Evolutionary conservation across 1,140 invertebrate species (phyloP).

Genomic region (Saccostrea glomerata): DNA sequence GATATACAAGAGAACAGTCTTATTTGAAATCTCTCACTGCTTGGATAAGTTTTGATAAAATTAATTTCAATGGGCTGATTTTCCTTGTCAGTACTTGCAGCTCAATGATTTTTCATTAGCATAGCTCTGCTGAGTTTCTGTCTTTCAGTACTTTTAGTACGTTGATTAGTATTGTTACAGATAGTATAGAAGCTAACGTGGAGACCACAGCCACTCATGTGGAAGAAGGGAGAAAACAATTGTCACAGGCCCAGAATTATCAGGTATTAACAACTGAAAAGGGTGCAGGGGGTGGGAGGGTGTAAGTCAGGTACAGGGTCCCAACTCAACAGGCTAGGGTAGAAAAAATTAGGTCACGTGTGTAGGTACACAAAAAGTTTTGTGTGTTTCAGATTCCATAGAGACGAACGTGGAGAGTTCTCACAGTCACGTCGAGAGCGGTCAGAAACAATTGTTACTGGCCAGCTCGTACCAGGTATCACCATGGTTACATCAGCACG

Average conservation of each 20-base stretch:
- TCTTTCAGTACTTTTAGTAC: background rate
- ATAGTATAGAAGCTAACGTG: slow-evolving; percentile 97
- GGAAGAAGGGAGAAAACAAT: slow-evolving; percentile 88
- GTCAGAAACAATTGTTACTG: slow-evolving; percentile 21
- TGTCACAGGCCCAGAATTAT: slow-evolving; percentile 90
- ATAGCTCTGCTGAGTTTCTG: no score
- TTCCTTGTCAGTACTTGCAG: no score
- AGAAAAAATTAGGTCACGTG: background rate
- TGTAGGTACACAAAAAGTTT: no score
- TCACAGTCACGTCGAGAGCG: slow-evolving; percentile 32
- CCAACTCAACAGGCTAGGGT: background rate
- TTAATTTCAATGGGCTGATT: no score
- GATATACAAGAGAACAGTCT: no score
- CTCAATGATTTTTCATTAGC: no score
- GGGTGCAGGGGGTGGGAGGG: background rate
- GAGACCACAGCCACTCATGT: slow-evolving; percentile 94
- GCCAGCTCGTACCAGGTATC: slow-evolving; percentile 33
- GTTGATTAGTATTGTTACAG: slow-evolving; percentile 80
- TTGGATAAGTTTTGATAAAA: no score
- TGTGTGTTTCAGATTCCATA: slow-evolving; percentile 42
- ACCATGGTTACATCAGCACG: background rate
- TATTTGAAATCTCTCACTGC: no score
- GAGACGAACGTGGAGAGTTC: slow-evolving; percentile 33
- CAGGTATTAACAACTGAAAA: slow-evolving; percentile 80
- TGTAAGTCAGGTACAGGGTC: background rate